Evolutionary conservation across 2,113 vertebrate genomes (phyloP), one percentile per base, ranked within the genome.

Genomic region (Pseudorhombus dupliciocellatus): DNA sequence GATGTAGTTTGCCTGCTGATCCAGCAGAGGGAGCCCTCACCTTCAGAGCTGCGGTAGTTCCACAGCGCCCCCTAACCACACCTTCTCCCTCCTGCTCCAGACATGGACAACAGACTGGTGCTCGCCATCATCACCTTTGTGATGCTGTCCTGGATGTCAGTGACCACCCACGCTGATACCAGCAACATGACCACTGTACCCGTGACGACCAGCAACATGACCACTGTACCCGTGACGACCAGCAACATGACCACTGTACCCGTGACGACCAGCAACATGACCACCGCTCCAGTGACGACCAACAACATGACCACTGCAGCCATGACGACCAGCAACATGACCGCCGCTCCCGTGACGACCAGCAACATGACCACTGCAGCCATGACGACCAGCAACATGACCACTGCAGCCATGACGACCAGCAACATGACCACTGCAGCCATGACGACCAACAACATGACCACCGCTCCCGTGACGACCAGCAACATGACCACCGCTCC

Each of bases 21-120:
- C 31, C 31, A 34, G 31, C 31, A 34, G 31, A 10, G 31, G 31
- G 31, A 7, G 31, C 31, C 11, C 31, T n/a, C n/a, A n/a, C n/a
- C n/a, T n/a, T n/a, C n/a, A n/a, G n/a, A 20, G 7, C 21, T 9
- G 24, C 4, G 22, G 3, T 22, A 21, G 4, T 21, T 12, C n/a
- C n/a, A 52, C 21, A 22, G 50, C 10, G 21, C 9, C 50, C 7
- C 21, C 9, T 52, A 52, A 31, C 2, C 18, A 2, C 1, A 59
- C 42, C 2, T 42, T 15, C 8, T 11, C 16, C 24, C 2, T 1
- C 16, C 20, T 40, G 2, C 28, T 56, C 16, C 24, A 90, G 78
- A 20, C 8, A 91, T 91, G 90, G 73, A 81, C 46, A 73, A 37
- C 56, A 74, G 24, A 79, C 15, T 75, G 21, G 12, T 81, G 30